phyloP scores from a whole-genome alignment of 2,113 vertebrate genomes.

The Coryphaenoides rupestris region DNA sequence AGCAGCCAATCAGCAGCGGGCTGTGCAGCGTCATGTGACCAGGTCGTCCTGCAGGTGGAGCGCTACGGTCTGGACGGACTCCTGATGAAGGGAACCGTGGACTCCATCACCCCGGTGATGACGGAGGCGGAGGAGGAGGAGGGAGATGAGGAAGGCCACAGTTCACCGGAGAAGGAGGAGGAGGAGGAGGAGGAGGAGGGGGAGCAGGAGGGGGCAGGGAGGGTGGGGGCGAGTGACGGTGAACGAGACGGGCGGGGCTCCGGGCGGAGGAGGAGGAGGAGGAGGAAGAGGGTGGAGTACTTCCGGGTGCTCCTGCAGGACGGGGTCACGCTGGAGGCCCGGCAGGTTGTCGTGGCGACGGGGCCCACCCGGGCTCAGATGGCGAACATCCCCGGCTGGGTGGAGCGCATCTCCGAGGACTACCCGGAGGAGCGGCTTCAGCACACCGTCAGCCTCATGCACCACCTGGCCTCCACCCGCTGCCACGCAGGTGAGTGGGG shows the following conservation, averaged over 20 bases:
- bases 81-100: constrained; percentile 67
- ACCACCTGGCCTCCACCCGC: constrained; percentile 37
- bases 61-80: constrained; percentile 62
- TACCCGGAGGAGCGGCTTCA: constrained; percentile 70
- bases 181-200: neutral
- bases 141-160: no score
- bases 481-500: constrained; percentile 7
- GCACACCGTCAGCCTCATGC: constrained; percentile 74
- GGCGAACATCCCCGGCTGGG: constrained; percentile 74
- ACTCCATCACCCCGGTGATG: constrained; percentile 56
- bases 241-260: neutral
- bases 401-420: constrained; percentile 57
- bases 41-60: constrained; percentile 57
- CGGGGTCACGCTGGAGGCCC: constrained; percentile 52
- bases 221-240: no score
- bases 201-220: neutral
- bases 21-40: neutral
- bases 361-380: constrained; percentile 73
- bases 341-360: constrained; percentile 65
- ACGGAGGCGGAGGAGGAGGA: neutral
- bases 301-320: constrained; percentile 65
- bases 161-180: constrained; percentile 3
- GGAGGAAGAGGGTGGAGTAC: constrained; percentile 47
- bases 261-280: constrained; percentile 9
- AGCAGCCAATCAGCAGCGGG: no score